Conservation (phyloP, 2,797 vertebrate genomes). For the Salarias fasciatus region DNA sequence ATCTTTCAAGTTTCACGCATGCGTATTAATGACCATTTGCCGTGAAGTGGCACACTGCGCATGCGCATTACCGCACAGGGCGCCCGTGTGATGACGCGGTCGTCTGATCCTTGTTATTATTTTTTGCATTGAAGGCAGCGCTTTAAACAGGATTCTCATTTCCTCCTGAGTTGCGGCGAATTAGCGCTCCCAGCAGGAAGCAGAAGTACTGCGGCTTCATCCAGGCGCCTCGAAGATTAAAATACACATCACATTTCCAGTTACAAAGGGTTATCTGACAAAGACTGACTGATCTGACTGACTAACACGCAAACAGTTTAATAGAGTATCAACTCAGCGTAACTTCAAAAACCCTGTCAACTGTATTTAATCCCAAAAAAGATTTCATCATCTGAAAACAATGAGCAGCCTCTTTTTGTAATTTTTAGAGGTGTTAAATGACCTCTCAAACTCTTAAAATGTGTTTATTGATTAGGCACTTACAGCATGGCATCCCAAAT, state of each 20-base stretch:
- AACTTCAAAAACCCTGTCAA: no score
- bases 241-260: background rate
- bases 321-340: no score
- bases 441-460: no score
- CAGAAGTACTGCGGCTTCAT: constrained; percentile 1
- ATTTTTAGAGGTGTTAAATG: no score
- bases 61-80: fast-evolving
- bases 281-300: no score
- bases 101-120: fast-evolving
- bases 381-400: no score
- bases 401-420: no score
- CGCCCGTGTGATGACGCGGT: fast-evolving
- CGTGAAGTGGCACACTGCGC: constrained; percentile 8
- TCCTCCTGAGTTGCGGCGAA: constrained; percentile 3
- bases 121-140: background rate
- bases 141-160: constrained; percentile 22
- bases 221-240: background rate
- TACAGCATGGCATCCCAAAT: no score
- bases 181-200: constrained; percentile 52
- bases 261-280: no score
- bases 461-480: no score
- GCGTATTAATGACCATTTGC: background rate
- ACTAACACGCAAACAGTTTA: no score
- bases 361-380: no score
- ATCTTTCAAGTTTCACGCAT: background rate